A percentile compares a stretch with the other conserved stretches of the same genome.
phyloP scores from a whole-genome alignment of 2,888 invertebrate species.

The Acanthococcus lagerstroemiae region DNA sequence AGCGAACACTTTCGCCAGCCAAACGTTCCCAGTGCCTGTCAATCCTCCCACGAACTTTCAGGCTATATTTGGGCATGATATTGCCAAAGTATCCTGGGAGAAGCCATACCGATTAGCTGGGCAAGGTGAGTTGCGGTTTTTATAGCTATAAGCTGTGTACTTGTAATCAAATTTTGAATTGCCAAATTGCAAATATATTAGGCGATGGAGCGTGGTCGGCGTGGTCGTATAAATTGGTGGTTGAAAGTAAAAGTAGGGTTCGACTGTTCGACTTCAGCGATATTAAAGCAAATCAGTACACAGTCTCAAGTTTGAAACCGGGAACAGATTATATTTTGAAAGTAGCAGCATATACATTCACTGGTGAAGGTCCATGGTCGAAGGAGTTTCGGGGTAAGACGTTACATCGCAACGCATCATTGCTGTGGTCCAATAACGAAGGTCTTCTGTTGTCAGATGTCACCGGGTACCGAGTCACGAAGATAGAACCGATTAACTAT shows the following conservation, averaged over 20 bases:
- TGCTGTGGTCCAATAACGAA: constrained; percentile 65
- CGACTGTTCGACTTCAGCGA: constrained; percentile 43
- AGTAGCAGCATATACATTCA: constrained; percentile 65
- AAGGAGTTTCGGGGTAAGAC: constrained; percentile 64
- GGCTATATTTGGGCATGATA: constrained; percentile 64
- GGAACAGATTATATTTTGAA: constrained; percentile 66
- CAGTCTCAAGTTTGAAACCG: constrained; percentile 59
- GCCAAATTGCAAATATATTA: too few species aligned
- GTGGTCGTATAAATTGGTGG: constrained; percentile 63
- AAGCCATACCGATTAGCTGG: constrained; percentile 64
- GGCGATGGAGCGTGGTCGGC: constrained; percentile 56
- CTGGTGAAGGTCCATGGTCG: constrained; percentile 70
- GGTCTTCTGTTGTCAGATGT: constrained; percentile 72
- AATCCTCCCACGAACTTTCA: constrained; percentile 69
- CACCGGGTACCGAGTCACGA: constrained; percentile 59
- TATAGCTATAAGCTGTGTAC: too few species aligned
- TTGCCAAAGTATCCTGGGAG: constrained; percentile 72
- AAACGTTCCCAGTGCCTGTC: constrained; percentile 68
- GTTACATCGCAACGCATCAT: constrained; percentile 45
- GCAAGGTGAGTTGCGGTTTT: constrained; percentile 55
- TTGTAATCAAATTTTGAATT: neutral
- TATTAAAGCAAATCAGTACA: constrained; percentile 52
- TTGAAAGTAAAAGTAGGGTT: constrained; percentile 50
- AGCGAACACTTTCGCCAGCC: constrained; percentile 56
- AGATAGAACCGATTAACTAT: constrained; percentile 28